Percentiles rank a stretch among this genome's conserved stretches.
Evolutionary conservation across 2,113 vertebrate species (phyloP).

Genomic region (Zosterops hypoxanthus): DNA sequence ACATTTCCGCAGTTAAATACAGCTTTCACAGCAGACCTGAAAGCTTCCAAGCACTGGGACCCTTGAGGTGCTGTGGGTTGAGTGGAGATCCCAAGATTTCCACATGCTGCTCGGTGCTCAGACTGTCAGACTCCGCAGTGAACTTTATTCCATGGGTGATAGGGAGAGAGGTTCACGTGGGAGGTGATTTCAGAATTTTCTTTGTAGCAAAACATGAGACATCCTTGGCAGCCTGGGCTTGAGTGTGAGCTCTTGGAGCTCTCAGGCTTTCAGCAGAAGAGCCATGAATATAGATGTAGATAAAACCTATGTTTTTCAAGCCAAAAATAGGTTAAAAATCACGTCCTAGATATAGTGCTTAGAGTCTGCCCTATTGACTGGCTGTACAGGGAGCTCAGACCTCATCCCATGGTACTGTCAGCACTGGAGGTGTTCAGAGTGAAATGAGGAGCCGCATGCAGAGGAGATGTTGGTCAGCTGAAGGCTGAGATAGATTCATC

Average conservation of each 20-base stretch:
- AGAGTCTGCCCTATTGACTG: background rate
- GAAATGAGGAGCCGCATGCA: background rate
- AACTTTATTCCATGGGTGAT: background rate
- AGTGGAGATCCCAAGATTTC: background rate
- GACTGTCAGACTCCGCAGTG: background rate
- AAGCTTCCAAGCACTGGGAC: background rate
- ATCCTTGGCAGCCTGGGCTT: background rate
- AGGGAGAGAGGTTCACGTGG: background rate
- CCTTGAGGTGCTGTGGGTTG: fast-evolving
- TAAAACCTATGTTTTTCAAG: background rate
- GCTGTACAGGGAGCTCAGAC: background rate
- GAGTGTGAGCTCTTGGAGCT: background rate
- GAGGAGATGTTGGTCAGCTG: background rate
- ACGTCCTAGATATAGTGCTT: background rate
- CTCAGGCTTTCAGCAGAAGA: background rate
- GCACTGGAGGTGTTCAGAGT: background rate
- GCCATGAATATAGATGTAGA: background rate
- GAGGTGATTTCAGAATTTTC: background rate
- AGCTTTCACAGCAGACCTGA: background rate
- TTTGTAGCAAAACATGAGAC: background rate
- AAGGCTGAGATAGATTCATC: background rate
- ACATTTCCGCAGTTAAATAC: background rate
- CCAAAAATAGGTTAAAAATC: background rate
- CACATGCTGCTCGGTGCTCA: background rate
- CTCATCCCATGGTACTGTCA: background rate